Percentiles rank a stretch among this genome's conserved stretches.
Conservation (phyloP, 2,113 vertebrate species). For the Hippocampus guttulatus region DNA sequence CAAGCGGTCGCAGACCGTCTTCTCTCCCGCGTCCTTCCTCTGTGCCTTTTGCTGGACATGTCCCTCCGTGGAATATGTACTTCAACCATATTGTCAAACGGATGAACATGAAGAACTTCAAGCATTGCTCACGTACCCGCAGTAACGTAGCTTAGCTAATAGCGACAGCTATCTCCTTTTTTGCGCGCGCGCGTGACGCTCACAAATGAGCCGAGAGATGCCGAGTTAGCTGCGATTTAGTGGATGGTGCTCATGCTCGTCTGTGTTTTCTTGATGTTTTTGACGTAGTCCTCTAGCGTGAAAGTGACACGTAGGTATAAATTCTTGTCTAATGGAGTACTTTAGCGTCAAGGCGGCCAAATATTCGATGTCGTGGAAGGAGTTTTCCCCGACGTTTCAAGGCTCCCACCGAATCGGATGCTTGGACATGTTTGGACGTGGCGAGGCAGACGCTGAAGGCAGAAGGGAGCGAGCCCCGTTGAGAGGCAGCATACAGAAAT, state of each 20-base stretch:
- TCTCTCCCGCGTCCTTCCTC: conserved; percentile 35
- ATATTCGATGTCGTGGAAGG: conserved; percentile 11
- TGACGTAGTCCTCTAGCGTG: conserved; percentile 6
- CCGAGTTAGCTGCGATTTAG: conserved; percentile 25
- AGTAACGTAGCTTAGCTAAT: conserved; percentile 20
- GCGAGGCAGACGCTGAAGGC: conserved; percentile 21
- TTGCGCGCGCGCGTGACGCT: background rate
- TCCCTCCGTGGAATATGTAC: conserved; percentile 27
- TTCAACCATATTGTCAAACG: conserved; percentile 37
- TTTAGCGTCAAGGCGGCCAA: conserved; percentile 22
- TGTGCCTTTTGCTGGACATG: conserved; percentile 58
- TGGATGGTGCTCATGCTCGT: conserved; percentile 47
- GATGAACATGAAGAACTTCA: conserved; percentile 21
- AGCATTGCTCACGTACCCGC: conserved; percentile 20
- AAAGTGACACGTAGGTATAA: conserved; percentile 5
- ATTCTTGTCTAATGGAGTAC: background rate
- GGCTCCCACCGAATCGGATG: conserved; percentile 14
- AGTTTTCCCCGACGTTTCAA: conserved; percentile 13
- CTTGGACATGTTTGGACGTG: conserved; percentile 21
- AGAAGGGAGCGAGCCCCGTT: conserved; percentile 21
- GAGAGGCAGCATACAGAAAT: conserved; percentile 33
- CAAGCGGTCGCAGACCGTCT: conserved; percentile 16
- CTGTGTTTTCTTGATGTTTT: conserved; percentile 23
- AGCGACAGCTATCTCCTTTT: background rate
- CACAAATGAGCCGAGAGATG: background rate